Base-by-base conservation (phyloP, 2,113 vertebrate species). In the Callorhinus ursinus region DNA sequence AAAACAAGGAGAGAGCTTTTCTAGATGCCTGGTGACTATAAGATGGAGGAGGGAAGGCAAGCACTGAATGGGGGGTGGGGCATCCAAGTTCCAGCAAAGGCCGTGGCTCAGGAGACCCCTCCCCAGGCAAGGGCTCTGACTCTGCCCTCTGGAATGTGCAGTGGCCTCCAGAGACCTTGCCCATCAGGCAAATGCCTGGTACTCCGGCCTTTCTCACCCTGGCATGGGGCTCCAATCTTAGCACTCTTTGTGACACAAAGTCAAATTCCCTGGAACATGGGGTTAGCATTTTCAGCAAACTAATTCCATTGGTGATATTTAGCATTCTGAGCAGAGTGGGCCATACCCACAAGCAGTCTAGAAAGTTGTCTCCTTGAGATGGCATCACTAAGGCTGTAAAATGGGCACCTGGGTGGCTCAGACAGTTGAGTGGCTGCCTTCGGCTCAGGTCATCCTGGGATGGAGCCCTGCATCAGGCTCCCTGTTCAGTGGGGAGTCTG, bases 1-100 rank as follows among this genome's bases (percentile, higher is more conserved):
- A 97, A 96, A 98, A 97, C 93, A 96, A 93, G 97, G 85, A 49
- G 90, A 59, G 76, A 57, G 31, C 94, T 97, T 95, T 96, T 96
- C 95, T 96, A 69, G 88, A 63, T 22, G 74, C 84, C 93, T 80
- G 89, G 91, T 93, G 97, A 97, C 91, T 97, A 71, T 80, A 80
- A 84, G 76, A 92, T 51, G 90, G 97, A 85, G 87, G 12, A 88
- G 51, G 95, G 86, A 42, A 49, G 82, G 90, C 86, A 49, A 71
- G n/a, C 7, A n/a, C 69, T 72, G 90, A 88, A 19, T n/a, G 1
- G 57, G 81, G 51, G 28, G 51, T 0, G n/a, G n/a, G 63, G 46
- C 2, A 0, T 59, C 42, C 28, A 33, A 67, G 90, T 63, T 69
- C 26, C 31, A n/a, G 57, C 74, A 59, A n/a, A 65, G 57, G 83